Percentiles rank a stretch among this genome's conserved stretches.
Evolutionary conservation across 2,888 invertebrate species (phyloP).

Genomic region (Rotaria sp.): DNA sequence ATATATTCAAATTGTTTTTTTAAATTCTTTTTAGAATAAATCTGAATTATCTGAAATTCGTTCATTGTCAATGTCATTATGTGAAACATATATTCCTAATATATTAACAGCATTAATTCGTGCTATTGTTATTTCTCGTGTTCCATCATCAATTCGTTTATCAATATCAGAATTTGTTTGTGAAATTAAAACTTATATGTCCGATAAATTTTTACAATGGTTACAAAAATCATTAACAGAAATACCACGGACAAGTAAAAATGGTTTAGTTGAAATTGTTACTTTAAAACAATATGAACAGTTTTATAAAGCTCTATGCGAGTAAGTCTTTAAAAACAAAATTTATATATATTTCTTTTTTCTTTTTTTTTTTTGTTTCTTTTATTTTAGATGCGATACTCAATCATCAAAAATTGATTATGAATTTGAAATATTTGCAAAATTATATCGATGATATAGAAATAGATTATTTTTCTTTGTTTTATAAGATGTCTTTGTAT

Average conservation of each 20-base stretch:
- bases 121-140: not conserved
- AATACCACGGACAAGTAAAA: not conserved
- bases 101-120: not conserved
- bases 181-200: slow-evolving; percentile 5
- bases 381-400: not conserved
- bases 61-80: not conserved
- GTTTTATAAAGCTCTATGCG: not conserved
- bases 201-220: not conserved
- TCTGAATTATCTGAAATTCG: not conserved
- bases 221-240: not conserved
- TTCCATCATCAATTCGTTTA: not conserved
- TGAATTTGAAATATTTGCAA: slow-evolving; percentile 18
- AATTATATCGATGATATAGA: not conserved
- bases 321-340: not conserved
- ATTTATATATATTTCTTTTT: not conserved
- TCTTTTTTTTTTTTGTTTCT: not conserved
- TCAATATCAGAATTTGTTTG: not conserved
- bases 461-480: not conserved
- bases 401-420: not conserved
- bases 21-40: slow-evolving; percentile 20
- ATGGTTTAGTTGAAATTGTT: slow-evolving; percentile 8
- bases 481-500: not conserved
- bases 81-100: not conserved
- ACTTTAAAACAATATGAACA: not conserved
- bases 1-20: no score